phyloP scores from a whole-genome alignment of 1,140 invertebrate genomes.

The Samia ricini region DNA sequence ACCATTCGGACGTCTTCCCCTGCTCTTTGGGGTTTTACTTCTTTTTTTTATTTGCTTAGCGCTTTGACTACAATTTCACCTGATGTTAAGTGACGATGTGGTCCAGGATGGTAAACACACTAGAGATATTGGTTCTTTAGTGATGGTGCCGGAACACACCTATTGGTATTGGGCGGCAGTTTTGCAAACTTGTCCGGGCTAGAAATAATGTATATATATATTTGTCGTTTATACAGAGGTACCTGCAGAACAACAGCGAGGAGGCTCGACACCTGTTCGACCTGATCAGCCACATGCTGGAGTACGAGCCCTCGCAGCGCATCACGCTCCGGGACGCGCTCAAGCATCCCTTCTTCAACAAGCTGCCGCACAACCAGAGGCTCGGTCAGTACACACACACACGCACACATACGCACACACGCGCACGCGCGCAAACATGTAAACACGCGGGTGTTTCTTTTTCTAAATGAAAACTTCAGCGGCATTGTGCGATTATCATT shows the following conservation, averaged over 20 bases:
- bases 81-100: no score
- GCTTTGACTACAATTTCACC: no score
- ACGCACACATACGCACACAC: not conserved
- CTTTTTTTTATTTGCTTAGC: no score
- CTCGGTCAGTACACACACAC: conserved; percentile 74
- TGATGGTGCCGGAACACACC: no score
- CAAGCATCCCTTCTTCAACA: conserved; percentile 95
- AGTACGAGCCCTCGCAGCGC: conserved; percentile 95
- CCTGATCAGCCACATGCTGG: conserved; percentile 96
- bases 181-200: no score
- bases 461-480: no score
- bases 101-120: no score
- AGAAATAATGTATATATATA: not conserved
- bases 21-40: no score
- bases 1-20: no score
- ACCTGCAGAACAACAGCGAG: conserved; percentile 91
- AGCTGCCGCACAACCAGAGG: conserved; percentile 86
- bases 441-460: not conserved
- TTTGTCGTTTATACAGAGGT: conserved; percentile 83
- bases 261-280: conserved; percentile 97
- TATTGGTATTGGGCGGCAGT: no score
- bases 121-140: no score
- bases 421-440: not conserved
- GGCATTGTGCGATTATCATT: no score
- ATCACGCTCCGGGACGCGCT: conserved; percentile 94